Evolutionary conservation across 1,140 invertebrate species (phyloP).

Genomic region (Agrilus planipennis): DNA sequence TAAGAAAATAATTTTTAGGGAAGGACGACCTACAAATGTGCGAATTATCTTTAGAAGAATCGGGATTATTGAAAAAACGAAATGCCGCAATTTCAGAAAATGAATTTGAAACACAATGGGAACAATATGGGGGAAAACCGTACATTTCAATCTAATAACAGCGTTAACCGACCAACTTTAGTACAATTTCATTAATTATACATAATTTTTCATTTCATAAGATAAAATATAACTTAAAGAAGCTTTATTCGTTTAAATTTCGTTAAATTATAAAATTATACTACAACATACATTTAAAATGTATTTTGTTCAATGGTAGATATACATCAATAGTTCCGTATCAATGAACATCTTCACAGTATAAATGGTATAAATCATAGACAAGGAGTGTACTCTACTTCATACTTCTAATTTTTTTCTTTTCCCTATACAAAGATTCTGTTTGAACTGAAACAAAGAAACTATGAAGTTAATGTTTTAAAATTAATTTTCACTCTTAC

Average conservation of each 20-base stretch:
- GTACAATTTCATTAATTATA: too few species aligned
- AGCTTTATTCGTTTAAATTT: background rate
- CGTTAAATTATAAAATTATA: background rate
- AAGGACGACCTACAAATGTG: constrained; percentile 98
- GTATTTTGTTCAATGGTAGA: too few species aligned
- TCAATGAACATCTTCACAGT: too few species aligned
- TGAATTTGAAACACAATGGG: constrained; percentile 85
- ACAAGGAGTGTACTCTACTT: constrained; percentile 10
- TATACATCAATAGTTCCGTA: background rate
- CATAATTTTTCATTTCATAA: too few species aligned
- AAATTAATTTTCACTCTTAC: constrained; percentile 40
- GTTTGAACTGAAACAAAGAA: constrained; percentile 46
- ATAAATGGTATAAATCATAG: constrained; percentile 1
- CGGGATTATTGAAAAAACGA: constrained; percentile 85
- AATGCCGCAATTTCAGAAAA: constrained; percentile 90
- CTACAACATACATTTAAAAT: background rate
- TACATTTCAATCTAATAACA: too few species aligned
- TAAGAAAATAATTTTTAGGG: too few species aligned
- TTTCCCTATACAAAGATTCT: constrained; percentile 48
- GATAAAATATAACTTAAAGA: background rate
- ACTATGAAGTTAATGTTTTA: too few species aligned
- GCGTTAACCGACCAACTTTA: too few species aligned
- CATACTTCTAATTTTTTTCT: constrained; percentile 51
- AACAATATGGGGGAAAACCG: constrained; percentile 57
- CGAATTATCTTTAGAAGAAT: constrained; percentile 89